These are phyloP conservation scores for Chloroceryle inda DNA, from an alignment of 2,797 vertebrate species.

Conservation along the genomic window DNA sequence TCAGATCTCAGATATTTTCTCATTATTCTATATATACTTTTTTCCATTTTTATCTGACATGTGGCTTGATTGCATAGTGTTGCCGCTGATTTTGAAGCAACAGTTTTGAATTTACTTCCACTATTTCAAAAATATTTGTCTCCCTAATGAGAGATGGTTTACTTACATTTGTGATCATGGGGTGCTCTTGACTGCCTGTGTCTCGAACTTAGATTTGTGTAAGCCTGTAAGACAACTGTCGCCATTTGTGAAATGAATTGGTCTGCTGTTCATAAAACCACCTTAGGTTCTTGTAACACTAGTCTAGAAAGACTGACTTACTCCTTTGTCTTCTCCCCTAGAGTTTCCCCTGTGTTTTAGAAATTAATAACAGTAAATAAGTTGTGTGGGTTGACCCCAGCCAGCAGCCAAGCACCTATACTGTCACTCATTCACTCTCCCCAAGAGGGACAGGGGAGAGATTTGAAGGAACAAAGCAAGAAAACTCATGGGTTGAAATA, in stretches of 20 bases:
- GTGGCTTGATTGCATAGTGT: neutral
- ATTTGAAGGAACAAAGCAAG: neutral
- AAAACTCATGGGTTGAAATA: neutral
- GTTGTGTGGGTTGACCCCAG: neutral
- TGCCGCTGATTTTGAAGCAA: neutral
- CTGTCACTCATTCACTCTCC: neutral
- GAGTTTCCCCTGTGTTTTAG: neutral
- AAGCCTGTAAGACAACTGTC: neutral
- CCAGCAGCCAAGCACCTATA: neutral
- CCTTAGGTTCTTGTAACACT: neutral
- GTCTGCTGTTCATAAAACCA: neutral
- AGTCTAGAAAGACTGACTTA: neutral
- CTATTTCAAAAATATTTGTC: neutral
- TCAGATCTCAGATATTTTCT: neutral
- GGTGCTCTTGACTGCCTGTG: neutral
- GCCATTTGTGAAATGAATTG: neutral
- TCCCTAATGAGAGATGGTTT: neutral
- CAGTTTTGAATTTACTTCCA: neutral
- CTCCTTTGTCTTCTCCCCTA: neutral
- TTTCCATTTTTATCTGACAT: neutral
- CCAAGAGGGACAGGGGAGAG: fast-evolving
- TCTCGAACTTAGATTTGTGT: neutral
- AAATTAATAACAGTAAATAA: neutral
- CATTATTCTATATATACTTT: neutral
- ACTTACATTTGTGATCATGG: neutral